Evolutionary conservation across 2,888 invertebrate genomes (phyloP).

Genomic region (Stenodema calcarata): DNA sequence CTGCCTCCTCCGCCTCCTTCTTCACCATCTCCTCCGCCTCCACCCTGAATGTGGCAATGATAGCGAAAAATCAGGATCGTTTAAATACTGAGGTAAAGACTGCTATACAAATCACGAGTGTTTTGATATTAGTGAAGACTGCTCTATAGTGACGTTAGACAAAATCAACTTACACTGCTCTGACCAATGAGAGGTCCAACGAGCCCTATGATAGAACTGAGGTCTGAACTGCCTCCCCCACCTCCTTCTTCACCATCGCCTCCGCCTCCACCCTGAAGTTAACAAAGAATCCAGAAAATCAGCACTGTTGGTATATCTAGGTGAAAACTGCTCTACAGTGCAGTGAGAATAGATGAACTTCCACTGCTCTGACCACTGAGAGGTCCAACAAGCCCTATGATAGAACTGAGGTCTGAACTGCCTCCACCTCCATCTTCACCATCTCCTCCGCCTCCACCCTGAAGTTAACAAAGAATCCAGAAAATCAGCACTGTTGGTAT

Average conservation of each 20-base stretch:
- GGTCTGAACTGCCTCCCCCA: constrained; percentile 53
- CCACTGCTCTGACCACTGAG: too few species aligned
- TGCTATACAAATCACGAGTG: too few species aligned
- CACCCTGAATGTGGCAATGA: neutral
- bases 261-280: neutral
- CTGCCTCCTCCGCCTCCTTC: constrained; percentile 44
- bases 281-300: neutral
- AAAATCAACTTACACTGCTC: constrained; percentile 50
- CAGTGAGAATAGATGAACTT: too few species aligned
- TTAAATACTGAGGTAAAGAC: too few species aligned
- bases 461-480: too few species aligned
- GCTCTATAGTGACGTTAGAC: neutral
- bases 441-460: too few species aligned
- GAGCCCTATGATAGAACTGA: constrained; percentile 56
- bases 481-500: too few species aligned
- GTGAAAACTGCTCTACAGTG: too few species aligned
- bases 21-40: constrained; percentile 32
- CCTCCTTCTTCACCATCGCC: constrained; percentile 48
- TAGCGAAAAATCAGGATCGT: neutral
- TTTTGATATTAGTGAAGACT: neutral
- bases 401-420: too few species aligned
- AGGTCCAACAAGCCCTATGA: too few species aligned
- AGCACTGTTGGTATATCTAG: too few species aligned
- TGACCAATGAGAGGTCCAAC: constrained; percentile 56
- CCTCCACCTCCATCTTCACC: too few species aligned